Base-by-base conservation (phyloP, 1,140 invertebrate genomes). In the Manduca sexta region DNA sequence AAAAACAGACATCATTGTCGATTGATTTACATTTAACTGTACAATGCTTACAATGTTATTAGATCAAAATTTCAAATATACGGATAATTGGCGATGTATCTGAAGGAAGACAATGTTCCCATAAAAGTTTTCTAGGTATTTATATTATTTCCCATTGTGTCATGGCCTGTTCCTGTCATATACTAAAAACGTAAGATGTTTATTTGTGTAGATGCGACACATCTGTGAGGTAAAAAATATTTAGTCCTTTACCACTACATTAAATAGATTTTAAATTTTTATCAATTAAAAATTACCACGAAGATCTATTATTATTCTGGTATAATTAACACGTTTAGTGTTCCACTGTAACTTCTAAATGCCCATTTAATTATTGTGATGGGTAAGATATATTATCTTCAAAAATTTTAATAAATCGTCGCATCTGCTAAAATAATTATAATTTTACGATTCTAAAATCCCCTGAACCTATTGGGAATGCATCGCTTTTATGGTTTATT, bases 151-250 rank as follows among this genome's bases (percentile, higher is more conserved):
- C 55, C 55, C 64, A 66, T 64, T 49, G 49, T 59, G 50, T 74
- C 71, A 79, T 73, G 68, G 73, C 76, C 76, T 78, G 43, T 78
- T 78, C 76, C 78, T 56, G 68, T 66, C 62, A 68, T 72, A 43
- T 57, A 61, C 47, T 34, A 10, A 41, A 31, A 29, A 45, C 7
- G 14, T 17, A 35, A 34, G 11, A 16, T 17, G 14, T 16, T 34
- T 45, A 29, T 45, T 34, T 34, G 43, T 15, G 31, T 18, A 18
- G 31, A 35, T 45, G 43, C 12, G 41, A 4, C 21, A 43, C 0
- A n/a, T n/a, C n/a, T n/a, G n/a, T 30, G 17, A 17, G 16, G 3
- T 38, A 12, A 8, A n/a, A n/a, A n/a, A n/a, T n/a, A n/a, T n/a
- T n/a, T n/a, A n/a, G n/a, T n/a, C n/a, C n/a, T n/a, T n/a, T n/a